Evolutionary conservation across 1,140 invertebrate species (phyloP), one percentile per base, ranked within the genome.

Genomic region (Platyscapa corneri): DNA sequence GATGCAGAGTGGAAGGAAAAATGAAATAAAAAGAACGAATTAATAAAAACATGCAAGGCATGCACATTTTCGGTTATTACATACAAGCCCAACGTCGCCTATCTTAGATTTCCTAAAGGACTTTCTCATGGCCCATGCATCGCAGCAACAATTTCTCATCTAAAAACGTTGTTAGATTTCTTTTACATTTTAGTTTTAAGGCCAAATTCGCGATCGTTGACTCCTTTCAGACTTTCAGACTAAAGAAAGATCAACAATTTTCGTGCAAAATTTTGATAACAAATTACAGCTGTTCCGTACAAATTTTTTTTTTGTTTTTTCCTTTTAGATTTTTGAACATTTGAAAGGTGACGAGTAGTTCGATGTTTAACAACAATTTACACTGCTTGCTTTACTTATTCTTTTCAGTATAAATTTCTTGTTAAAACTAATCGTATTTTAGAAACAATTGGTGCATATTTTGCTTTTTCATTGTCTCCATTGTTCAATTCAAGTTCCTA

Each of bases 51-150:
- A 83, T 86, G 67, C 81, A 81, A 79, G 75, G 78, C 92, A 92
- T 93, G 91, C 92, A 90, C 34, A 82, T 86, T 53, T 79, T 77
- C n/a, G 18, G 49, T 80, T 70, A 75, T 86, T 93, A 93, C 92
- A 93, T 93, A 93, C 92, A 93, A 93, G 89, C 90, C 91, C 88
- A 91, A 92, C 87, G 92, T 93, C 92, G 90, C 90, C 90, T 92
- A 93, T 93, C 89, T 93, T 93, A 93, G 90, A 89, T 88, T 92
- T 91, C 91, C 90, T 92, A 93, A 93, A 89, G 89, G 88, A 87
- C 88, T 93, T 93, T 91, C 90, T 92, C 87, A 90, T 89, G 87
- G 87, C 86, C 93, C 92, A 93, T 93, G 93, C 92, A 93, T 90
- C 90, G 90, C 92, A 93, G 92, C 92, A 92, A 91, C 91, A 91